phyloP scores from a whole-genome alignment of 2,888 invertebrate species.

The Minunthozetes semirufus region DNA sequence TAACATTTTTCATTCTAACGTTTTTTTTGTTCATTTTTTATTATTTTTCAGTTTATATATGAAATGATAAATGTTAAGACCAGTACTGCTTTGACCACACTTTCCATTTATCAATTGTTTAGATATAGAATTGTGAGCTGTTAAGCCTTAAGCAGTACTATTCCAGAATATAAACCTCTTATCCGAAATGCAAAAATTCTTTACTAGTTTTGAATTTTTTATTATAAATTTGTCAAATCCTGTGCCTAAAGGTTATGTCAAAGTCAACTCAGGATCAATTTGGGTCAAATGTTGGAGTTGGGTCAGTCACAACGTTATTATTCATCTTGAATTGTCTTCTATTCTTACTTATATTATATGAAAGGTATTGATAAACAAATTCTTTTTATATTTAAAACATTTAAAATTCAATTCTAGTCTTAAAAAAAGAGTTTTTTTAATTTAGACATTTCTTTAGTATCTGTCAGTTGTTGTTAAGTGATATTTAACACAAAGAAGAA shows the following conservation, averaged over 20 bases:
- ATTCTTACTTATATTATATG: no score
- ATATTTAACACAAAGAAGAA: not conserved
- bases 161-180: not conserved
- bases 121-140: not conserved
- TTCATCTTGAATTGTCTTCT: no score
- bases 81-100: not conserved
- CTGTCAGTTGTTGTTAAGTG: no score
- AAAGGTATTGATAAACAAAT: no score
- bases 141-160: not conserved
- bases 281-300: no score
- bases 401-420: no score
- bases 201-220: not conserved
- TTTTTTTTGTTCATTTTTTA: not conserved
- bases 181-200: not conserved
- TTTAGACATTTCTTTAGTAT: not conserved
- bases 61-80: not conserved
- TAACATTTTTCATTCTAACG: not conserved
- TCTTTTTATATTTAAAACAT: no score
- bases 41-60: not conserved
- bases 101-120: slow-evolving; percentile 2
- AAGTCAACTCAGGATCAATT: no score
- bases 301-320: no score
- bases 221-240: no score
- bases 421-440: no score
- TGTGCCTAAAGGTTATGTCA: no score